Evolutionary conservation across 2,113 vertebrate genomes (phyloP), one percentile per base, ranked within the genome.

Genomic region (Chiloscyllium plagiosum): DNA sequence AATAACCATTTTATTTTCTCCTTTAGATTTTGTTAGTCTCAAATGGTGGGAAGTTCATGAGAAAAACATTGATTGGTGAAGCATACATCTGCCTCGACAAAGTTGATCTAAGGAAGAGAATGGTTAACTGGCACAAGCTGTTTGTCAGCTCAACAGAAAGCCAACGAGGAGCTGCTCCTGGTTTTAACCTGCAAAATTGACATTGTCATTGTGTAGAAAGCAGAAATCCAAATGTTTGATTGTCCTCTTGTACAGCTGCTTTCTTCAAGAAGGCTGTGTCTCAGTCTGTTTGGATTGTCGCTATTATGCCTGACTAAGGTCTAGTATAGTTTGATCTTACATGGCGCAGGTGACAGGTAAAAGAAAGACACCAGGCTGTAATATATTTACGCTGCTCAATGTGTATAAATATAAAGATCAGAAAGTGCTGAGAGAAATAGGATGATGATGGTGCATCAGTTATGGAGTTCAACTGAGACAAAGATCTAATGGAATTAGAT

Each of bases 61-160:
- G 99, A 98, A 99, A 99, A 98, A 99, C 99, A 47, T 97, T 99
- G 97, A 99, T 99, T 96, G 99, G 99, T 0, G 99, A 99, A 97
- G 99, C 99, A 96, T 99, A 99, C 97, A 99, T 99, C 97, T 99
- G 99, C 99, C 98, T 99, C 96, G 99, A 99, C 98, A 99, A 99
- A 97, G 98, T 99, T 97, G 99, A 99, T 98, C 99, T 99, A 98
- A 98, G 99, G 96, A 99, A 99, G 98, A 98, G 99, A 97, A 98
- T 98, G 96, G 99, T 99, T 97, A 99, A 99, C 98, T 99, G 99
- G 99, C 99, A 99, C 98, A 99, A 99, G 97, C 97, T 99, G 96
- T 98, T 99, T 83, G 98, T 98, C 97, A 99, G 98, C 97, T 98
- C 99, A 95, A 98, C 98, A 96, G 98, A 98, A 97, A 98, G 98